Conservation (phyloP, 2,113 vertebrate species). For the Macrotis lagotis region DNA sequence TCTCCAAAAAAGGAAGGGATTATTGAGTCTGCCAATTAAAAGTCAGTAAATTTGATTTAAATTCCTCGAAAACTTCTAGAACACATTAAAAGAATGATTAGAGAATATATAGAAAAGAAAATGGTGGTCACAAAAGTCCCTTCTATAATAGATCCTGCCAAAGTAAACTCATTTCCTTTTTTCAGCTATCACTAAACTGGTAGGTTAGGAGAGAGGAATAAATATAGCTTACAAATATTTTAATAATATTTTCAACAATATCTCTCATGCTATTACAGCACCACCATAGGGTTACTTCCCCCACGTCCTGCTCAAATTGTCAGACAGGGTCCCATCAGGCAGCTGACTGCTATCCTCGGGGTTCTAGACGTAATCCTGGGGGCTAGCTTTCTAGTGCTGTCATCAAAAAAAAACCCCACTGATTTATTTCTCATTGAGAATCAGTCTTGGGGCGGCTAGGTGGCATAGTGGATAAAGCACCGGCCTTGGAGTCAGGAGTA, state of each 20-base stretch:
- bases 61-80: background rate
- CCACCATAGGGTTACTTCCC: background rate
- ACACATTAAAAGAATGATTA: background rate
- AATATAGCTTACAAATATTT: background rate
- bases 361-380: too few relatives aligned
- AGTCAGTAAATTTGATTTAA: background rate
- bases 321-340: background rate
- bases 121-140: background rate
- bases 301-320: background rate
- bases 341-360: background rate
- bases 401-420: background rate
- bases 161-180: background rate
- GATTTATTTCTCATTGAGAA: background rate
- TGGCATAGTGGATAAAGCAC: too few relatives aligned
- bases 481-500: too few relatives aligned
- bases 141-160: background rate
- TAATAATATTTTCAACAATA: background rate
- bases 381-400: background rate
- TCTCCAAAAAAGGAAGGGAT: background rate
- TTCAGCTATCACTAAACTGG: background rate
- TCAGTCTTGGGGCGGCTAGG: too few relatives aligned
- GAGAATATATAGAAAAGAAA: background rate
- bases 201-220: background rate
- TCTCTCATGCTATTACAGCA: background rate
- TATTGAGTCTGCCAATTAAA: background rate